Evolutionary conservation across 2,113 vertebrate species (phyloP).

Genomic region (Prochilodus magdalenae): DNA sequence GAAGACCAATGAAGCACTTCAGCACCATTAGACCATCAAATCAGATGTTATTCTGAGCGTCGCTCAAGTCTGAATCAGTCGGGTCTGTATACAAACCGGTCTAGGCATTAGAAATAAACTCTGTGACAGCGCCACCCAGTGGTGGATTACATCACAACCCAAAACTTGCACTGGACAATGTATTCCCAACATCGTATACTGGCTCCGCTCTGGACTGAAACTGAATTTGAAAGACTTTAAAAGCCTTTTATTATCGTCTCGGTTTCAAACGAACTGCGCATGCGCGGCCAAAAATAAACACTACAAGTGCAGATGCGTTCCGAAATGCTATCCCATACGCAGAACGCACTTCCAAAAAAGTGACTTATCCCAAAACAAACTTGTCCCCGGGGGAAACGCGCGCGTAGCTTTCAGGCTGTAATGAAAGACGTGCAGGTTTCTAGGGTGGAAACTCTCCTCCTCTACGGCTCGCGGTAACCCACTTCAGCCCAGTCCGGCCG

Average conservation of each 20-base stretch:
- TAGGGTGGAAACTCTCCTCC: too few species aligned
- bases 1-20: background rate
- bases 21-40: background rate
- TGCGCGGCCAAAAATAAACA: background rate
- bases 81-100: background rate
- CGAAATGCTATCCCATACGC: background rate
- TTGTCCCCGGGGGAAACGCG: background rate
- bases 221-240: background rate
- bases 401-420: background rate
- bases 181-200: background rate
- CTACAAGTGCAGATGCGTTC: background rate
- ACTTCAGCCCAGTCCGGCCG: background rate
- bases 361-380: background rate
- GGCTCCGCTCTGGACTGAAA: background rate
- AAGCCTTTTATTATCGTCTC: background rate
- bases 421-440: too few species aligned
- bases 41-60: background rate
- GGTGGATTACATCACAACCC: constrained; percentile 48
- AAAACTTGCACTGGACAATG: background rate
- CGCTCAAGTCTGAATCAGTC: background rate
- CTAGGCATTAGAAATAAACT: too few species aligned
- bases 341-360: background rate
- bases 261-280: background rate
- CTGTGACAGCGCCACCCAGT: constrained; percentile 76
- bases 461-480: too few species aligned